phyloP scores from a whole-genome alignment of 2,888 invertebrate species.

The Junonia oenone region DNA sequence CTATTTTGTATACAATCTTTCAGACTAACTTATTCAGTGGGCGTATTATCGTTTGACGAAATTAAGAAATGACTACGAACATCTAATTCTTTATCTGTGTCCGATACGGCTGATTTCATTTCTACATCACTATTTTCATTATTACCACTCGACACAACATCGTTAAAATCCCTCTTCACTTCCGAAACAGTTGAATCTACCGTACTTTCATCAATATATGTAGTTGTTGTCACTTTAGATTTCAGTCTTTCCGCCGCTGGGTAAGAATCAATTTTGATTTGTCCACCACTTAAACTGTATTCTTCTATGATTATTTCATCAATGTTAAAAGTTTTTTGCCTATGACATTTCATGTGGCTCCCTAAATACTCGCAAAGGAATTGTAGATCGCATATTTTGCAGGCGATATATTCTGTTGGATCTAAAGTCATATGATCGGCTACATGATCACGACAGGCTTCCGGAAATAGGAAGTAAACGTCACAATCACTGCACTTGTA shows the following conservation, averaged over 20 bases:
- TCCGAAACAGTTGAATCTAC: not conserved
- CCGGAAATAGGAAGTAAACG: conserved; percentile 41
- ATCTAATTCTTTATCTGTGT: not conserved
- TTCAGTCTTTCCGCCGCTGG: conserved; percentile 42
- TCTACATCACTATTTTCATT: not conserved
- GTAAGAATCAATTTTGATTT: conserved; percentile 31
- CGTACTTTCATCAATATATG: conserved; percentile 28
- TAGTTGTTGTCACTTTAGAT: conserved; percentile 48
- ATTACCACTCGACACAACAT: not conserved
- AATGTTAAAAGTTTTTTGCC: conserved; percentile 38
- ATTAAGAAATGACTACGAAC: not conserved
- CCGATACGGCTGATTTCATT: not conserved
- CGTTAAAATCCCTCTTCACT: not conserved
- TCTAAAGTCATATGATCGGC: conserved; percentile 38
- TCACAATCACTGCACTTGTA: conserved; percentile 46
- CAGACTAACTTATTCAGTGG: no score
- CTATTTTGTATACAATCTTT: no score
- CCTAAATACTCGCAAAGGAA: conserved; percentile 43
- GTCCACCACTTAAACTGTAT: conserved; percentile 27
- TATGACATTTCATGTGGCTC: conserved; percentile 43
- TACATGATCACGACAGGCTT: conserved; percentile 42
- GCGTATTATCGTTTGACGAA: not conserved
- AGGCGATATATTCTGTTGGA: conserved; percentile 47
- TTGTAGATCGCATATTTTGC: conserved; percentile 52
- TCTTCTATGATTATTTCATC: conserved; percentile 45